A percentile compares a stretch with the other conserved stretches of the same genome.
These are phyloP conservation scores for Pherbina coryleti DNA, from an alignment of 2,888 invertebrate species.

Conservation along the genomic window DNA sequence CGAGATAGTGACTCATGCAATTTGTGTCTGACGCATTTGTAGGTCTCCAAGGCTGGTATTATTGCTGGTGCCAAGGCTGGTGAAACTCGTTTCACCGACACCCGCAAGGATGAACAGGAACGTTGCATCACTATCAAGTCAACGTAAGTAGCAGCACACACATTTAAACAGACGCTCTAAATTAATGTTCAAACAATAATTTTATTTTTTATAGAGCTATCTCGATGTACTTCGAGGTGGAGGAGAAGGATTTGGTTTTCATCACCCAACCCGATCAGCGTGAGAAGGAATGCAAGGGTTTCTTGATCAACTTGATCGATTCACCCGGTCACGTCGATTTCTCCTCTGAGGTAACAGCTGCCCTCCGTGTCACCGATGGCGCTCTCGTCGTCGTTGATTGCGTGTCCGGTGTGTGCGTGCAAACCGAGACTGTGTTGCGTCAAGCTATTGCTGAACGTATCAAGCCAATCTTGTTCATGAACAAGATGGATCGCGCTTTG, in stretches of 20 bases:
- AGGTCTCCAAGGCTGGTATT: constrained; percentile 96
- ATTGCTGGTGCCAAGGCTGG: constrained; percentile 99
- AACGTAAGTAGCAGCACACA: constrained; percentile 80
- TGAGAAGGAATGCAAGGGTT: constrained; percentile 92
- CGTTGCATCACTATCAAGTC: constrained; percentile 99
- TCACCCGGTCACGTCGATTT: constrained; percentile 99
- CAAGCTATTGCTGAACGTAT: constrained; percentile 99
- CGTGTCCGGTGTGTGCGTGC: constrained; percentile 99
- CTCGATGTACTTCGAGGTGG: constrained; percentile 98
- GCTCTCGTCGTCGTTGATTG: constrained; percentile 99
- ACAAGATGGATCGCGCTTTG: constrained; percentile 99
- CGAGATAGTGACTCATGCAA: background rate
- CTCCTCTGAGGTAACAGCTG: constrained; percentile 99
- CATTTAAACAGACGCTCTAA: background rate
- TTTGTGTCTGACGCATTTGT: constrained; percentile 11
- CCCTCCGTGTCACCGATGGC: constrained; percentile 99
- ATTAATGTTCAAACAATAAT: background rate
- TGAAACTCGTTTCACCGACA: constrained; percentile 99
- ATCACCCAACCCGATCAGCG: constrained; percentile 92
- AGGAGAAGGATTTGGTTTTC: constrained; percentile 93
- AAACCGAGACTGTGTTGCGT: constrained; percentile 98
- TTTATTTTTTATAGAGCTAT: constrained; percentile 83
- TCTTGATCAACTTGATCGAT: constrained; percentile 99
- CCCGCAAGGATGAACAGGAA: constrained; percentile 99
- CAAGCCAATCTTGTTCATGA: constrained; percentile 99